Evolutionary conservation across 37 sponge, comb jelly and placozoan genomes (phyloP), one percentile per base, ranked within the genome.

Genomic region (Trichoplax adhaerens): DNA sequence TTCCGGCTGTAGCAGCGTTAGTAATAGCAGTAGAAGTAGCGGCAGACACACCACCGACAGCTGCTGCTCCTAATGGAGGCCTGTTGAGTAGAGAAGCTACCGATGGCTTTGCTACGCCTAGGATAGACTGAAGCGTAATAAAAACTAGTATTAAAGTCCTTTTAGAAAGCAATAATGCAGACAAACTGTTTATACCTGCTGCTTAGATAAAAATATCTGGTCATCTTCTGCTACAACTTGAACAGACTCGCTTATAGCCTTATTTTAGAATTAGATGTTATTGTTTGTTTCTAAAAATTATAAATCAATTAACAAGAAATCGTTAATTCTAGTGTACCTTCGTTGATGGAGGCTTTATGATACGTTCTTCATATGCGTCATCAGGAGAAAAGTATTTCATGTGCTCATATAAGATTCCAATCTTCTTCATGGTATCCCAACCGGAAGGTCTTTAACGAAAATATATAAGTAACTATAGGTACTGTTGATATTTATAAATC

Each of bases 351-450:
- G 86, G 86, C 53, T 82, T 58, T 56, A 73, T 76, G 56, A 93
- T 88, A 67, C 83, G 64, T 5, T 51, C 67, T 52, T 80, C 64
- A 51, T 80, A 88, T 2, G 78, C 68, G 3, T 81, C 78, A 62
- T 72, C 62, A 3, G 82, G 82, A 57, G 53, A 58, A 54, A 96
- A 68, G 12, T 60, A 57, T 61, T 88, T 83, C 72, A 91, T 78
- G 70, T 91, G 93, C 5, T 96, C 89, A 62, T 83, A 77, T 3
- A 96, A 80, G 48, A 91, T 83, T 53, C 69, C 70, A 51, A 91
- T 96, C 81, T 91, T 91, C 74, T 91, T 88, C 56, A 80, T 83
- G 73, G 74, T 96, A 73, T 96, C 99, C 99, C 99, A 96, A 46
- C 99, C 99, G 64, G 90, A 78, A 2, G 99, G 99, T 7, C 89